Conservation (phyloP, 2,888 invertebrate genomes). For the Megastigmus dorsalis region DNA sequence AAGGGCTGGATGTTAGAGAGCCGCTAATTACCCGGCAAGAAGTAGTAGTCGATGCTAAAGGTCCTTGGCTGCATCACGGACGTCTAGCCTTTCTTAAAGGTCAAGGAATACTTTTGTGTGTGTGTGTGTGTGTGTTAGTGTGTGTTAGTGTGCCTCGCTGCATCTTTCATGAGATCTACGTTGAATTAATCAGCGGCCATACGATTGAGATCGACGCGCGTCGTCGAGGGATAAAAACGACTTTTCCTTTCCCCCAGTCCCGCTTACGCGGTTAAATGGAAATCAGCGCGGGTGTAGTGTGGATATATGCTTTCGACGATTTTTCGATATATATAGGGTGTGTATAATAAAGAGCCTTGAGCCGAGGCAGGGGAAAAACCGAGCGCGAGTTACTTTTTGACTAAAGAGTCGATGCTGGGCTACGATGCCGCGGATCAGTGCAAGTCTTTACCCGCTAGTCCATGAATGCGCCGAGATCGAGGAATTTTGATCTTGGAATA, state of each 20-base stretch:
- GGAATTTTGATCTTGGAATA: no score
- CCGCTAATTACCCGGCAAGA: slow-evolving; percentile 35
- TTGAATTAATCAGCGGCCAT: slow-evolving; percentile 45
- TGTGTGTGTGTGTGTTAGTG: no score
- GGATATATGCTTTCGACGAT: no score
- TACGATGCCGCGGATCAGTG: no score
- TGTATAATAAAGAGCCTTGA: no score
- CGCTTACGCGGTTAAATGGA: slow-evolving; percentile 12
- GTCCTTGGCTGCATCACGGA: slow-evolving; percentile 31
- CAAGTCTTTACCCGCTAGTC: no score
- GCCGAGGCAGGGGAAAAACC: no score
- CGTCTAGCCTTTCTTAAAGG: slow-evolving; percentile 35
- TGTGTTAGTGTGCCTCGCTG: neutral
- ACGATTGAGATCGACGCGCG: slow-evolving; percentile 27
- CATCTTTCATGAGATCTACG: slow-evolving; percentile 46
- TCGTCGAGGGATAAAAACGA: neutral
- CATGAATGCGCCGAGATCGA: no score
- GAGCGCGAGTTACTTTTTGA: no score
- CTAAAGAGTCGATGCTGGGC: no score
- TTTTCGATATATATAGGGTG: no score
- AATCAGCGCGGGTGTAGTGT: no score
- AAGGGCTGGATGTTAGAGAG: neutral
- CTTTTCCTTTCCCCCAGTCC: neutral
- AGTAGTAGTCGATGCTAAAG: slow-evolving; percentile 27
- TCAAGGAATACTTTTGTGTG: slow-evolving; percentile 39